Evolutionary conservation across 1,140 invertebrate species (phyloP), one percentile per base, ranked within the genome.

Genomic region (Plutomurus gul): DNA sequence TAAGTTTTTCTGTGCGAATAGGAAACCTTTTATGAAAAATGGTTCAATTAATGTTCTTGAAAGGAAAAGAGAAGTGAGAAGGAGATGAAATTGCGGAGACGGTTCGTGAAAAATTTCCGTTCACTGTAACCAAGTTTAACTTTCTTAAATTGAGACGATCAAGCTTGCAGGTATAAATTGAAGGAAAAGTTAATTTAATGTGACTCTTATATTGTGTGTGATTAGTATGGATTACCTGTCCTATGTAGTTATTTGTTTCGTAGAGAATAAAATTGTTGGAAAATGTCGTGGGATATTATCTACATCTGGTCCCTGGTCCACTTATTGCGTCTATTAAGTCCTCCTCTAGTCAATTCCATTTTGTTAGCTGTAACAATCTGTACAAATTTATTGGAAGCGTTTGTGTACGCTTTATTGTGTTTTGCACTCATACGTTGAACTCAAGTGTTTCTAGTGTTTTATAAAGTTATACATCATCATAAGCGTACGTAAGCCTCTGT

Each of bases 31-130:
- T 65, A n/a, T 65, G 56, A 65, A 65, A 65, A 65, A 65, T 65
- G 56, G 56, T 65, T 65, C 56, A 65, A 65, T 65, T 65, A 36
- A 65, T 65, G 56, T 65, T 65, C 56, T 33, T 65, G 56, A 65
- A 65, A 27, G 56, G 27, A 65, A 65, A 16, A 30, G 51, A 60
- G 51, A n/a, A 60, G 25, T 10, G n/a, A n/a, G 22, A 30, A 16
- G 7, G 30, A 65, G 56, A 30, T 33, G 27, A 65, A 65, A n/a
- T 65, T 65, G 3, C 56, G 25, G 16, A n/a, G 8, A 13, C 22
- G 3, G 10, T 65, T n/a, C n/a, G n/a, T n/a, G n/a, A n/a, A n/a
- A n/a, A n/a, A n/a, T n/a, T n/a, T n/a, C n/a, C n/a, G 56, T 30
- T 30, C 11, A 6, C 16, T 65, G 25, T n/a, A 33, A 33, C 56